Percentiles rank a stretch among this genome's conserved stretches.
phyloP scores from a whole-genome alignment of 2,113 vertebrate species.

The Gallinago media region DNA sequence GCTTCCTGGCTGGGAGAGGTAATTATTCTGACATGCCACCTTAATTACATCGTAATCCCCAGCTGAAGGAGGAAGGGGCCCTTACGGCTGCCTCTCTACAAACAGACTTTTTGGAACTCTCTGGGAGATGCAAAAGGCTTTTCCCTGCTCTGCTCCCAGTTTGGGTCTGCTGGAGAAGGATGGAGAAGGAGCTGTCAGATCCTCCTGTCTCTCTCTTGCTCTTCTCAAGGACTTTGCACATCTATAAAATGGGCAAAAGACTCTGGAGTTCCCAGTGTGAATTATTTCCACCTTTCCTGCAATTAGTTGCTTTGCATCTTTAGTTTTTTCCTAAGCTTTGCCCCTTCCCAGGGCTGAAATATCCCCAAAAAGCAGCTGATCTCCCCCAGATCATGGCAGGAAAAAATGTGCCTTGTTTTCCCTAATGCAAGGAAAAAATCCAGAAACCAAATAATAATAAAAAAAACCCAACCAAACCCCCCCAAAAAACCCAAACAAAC shows the following conservation, averaged over 20 bases:
- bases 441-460: not conserved
- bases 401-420: not conserved
- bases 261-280: not conserved
- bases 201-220: not conserved
- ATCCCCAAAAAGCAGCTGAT: not conserved
- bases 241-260: not conserved
- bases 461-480: not conserved
- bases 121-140: not conserved
- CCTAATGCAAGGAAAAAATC: not conserved
- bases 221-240: not conserved
- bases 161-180: not conserved
- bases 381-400: not conserved
- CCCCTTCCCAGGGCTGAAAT: not conserved
- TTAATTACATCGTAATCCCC: not conserved
- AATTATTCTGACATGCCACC: slow-evolving; percentile 39
- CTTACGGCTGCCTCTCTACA: not conserved
- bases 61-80: not conserved
- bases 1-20: not conserved
- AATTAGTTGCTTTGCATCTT: not conserved
- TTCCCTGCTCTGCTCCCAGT: not conserved
- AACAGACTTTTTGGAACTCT: not conserved
- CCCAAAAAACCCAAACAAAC: not conserved
- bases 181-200: not conserved
- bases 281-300: not conserved
- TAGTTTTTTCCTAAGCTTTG: not conserved